Evolutionary conservation across 2,888 invertebrate species (phyloP), one percentile per base, ranked within the genome.

Genomic region (Chouioia cunea): DNA sequence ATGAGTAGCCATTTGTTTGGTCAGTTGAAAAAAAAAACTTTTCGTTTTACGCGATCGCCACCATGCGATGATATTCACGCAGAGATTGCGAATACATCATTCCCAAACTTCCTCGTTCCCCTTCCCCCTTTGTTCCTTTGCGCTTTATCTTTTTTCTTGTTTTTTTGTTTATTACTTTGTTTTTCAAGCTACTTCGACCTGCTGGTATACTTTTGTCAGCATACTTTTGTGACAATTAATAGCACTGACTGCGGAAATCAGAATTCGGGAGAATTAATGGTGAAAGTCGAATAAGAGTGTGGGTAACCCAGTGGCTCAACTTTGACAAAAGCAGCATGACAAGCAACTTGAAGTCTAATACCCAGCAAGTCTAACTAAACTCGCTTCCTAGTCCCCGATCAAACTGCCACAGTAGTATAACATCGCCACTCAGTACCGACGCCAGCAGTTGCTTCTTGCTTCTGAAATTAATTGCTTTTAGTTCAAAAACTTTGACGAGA

Each of bases 1-100:
- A 68, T 56, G 68, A 68, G 60, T 18, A 43, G 56, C 36, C 68
- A 27, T 62, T 68, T 62, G 68, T 68, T 54, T 43, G 48, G 56
- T 12, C 36, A 36, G 36, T 12, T 1, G 36, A 20, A 0, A 27
- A 56, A 43, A 36, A 48, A 23, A 36, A 16, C 27, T 20, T 48
- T 47, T n/a, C n/a, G n/a, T 59, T 53, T 27, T 54, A 47, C 14
- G 63, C 27, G 14, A 18, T n/a, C 0, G 52, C 14, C 8, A 12
- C 52, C 3, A 48, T 20, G 44, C 44, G 63, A 46, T 46, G 64
- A 64, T 64, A 23, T 58, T 43, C 15, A 14, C 4, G 44, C 46
- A 1, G 52, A 52, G 59, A 59, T 66, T 59, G 52, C 50, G 14
- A 23, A 52, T 58, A 23, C 18, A 52, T 16, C 23, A 66, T 50